These are phyloP conservation scores for Acrocyrtus sp. DNA, from an alignment of 2,888 invertebrate genomes.

Conservation along the genomic window DNA sequence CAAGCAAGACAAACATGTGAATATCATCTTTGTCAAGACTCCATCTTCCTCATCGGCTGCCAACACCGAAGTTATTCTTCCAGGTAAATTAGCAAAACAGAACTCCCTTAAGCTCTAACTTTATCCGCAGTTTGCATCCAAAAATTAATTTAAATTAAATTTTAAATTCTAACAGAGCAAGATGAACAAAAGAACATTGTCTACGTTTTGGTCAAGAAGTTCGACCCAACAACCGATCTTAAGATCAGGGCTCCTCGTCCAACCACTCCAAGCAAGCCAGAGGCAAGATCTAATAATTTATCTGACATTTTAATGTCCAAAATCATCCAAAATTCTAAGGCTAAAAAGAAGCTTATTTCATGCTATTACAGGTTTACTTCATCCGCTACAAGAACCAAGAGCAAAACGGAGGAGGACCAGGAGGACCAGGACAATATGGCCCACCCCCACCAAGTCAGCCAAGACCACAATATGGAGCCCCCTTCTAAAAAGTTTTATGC, in stretches of 20 bases:
- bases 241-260: conserved; percentile 27
- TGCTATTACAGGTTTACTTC: conserved; percentile 34
- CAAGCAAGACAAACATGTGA: conserved; percentile 42
- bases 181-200: conserved; percentile 42
- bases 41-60: conserved; percentile 20
- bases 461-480: conserved; percentile 24
- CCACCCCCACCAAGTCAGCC: conserved; percentile 29
- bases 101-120: conserved; percentile 51
- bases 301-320: not conserved
- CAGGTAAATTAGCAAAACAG: conserved; percentile 25
- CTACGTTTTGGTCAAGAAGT: conserved; percentile 43
- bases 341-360: not conserved
- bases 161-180: too few species aligned
- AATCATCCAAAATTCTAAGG: not conserved
- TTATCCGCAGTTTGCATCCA: too few species aligned
- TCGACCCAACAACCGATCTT: conserved; percentile 21
- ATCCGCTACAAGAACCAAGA: conserved; percentile 30
- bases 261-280: conserved; percentile 42
- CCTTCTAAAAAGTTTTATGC: conserved; percentile 16
- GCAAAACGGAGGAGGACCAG: conserved; percentile 7
- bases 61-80: conserved; percentile 42
- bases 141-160: too few species aligned
- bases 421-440: not conserved
- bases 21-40: conserved; percentile 35
- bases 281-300: too few species aligned